Percentiles rank a stretch among this genome's conserved stretches.
Conservation (phyloP, 2,113 vertebrate species). For the Ramphastos sulfuratus region DNA sequence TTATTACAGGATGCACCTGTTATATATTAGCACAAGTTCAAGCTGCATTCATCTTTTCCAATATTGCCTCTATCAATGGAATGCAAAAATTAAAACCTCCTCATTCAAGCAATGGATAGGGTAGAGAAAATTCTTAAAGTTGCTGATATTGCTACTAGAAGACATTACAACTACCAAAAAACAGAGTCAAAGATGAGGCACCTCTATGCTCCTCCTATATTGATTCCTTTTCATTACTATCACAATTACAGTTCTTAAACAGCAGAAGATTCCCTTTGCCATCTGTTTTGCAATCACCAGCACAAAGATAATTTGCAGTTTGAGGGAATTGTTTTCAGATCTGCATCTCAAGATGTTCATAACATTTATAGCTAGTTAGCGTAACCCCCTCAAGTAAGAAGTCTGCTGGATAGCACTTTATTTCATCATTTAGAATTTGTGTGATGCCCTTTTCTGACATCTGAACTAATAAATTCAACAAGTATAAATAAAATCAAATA, state of each 20-base stretch:
- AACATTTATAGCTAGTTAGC: background rate
- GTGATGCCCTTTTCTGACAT: background rate
- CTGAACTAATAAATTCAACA: background rate
- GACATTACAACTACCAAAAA: background rate
- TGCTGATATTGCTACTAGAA: background rate
- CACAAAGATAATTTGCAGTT: background rate
- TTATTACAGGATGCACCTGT: background rate
- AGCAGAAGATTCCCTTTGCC: background rate
- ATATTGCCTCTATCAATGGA: accelerated
- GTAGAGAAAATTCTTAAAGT: background rate
- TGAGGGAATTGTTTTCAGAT: background rate
- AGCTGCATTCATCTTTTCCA: background rate
- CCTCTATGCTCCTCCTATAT: background rate
- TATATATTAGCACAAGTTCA: background rate
- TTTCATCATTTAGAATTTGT: background rate
- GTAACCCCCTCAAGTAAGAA: background rate
- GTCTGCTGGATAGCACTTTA: background rate
- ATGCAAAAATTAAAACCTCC: background rate
- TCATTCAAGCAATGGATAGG: background rate
- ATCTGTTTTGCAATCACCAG: background rate
- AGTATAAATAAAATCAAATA: background rate
- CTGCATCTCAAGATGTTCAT: background rate
- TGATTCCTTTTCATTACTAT: background rate
- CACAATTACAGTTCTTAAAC: background rate
- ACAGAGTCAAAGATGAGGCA: background rate